These are phyloP conservation scores for Danio tinwini DNA, from an alignment of 2,797 vertebrate species.

Conservation along the genomic window DNA sequence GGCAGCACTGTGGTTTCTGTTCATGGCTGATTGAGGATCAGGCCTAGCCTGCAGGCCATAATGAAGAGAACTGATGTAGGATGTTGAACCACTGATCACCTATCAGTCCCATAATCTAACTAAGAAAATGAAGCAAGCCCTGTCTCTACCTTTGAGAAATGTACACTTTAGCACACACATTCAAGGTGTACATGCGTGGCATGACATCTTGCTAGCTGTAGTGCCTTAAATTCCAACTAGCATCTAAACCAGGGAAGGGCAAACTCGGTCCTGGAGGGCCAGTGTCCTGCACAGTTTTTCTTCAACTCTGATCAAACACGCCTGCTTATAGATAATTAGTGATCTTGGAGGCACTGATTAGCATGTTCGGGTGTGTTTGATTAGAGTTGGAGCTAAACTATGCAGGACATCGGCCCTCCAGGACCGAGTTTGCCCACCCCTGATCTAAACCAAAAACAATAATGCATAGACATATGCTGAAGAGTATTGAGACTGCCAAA, in stretches of 20 bases:
- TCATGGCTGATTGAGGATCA: slow-evolving; percentile 44
- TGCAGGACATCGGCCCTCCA: no score
- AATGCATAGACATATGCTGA: no score
- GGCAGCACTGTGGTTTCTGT: slow-evolving; percentile 42
- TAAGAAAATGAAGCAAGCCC: not conserved
- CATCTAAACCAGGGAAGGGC: slow-evolving; percentile 15
- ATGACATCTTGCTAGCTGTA: not conserved
- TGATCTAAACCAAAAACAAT: no score
- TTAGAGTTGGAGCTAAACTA: no score
- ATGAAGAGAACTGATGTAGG: slow-evolving; percentile 48
- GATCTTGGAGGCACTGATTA: no score
- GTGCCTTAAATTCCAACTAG: not conserved
- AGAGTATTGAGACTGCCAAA: not conserved
- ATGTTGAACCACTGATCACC: slow-evolving; percentile 32
- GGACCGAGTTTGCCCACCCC: no score
- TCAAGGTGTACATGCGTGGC: not conserved
- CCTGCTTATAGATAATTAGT: no score
- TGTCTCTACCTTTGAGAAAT: slow-evolving; percentile 21
- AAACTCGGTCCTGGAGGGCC: no score
- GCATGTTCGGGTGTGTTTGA: no score
- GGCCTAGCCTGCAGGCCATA: slow-evolving; percentile 39
- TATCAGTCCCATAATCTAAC: not conserved
- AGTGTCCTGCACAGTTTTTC: no score
- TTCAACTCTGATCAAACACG: no score
- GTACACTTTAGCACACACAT: slow-evolving; percentile 20